Conservation (phyloP, 2,888 invertebrate genomes). For the Argyresthia albistria region DNA sequence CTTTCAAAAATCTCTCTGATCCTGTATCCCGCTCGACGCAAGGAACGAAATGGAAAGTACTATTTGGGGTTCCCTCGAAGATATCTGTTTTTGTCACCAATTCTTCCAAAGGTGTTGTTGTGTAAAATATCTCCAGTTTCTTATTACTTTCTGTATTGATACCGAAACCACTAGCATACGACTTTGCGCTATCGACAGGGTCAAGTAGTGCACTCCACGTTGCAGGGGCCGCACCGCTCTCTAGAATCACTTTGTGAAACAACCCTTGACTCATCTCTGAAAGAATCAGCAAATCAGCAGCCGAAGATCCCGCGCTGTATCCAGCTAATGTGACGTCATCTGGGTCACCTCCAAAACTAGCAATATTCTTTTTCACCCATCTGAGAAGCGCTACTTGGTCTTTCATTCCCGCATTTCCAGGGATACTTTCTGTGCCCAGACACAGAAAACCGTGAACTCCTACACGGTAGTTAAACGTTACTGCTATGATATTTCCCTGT, state of each 20-base stretch:
- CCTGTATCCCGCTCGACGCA: background rate
- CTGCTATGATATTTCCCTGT: slow-evolving; percentile 10
- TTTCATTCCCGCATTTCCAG: slow-evolving; percentile 11
- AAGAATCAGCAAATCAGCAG: slow-evolving; percentile 7
- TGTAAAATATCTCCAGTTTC: background rate
- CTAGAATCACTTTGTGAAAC: slow-evolving; percentile 8
- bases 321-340: slow-evolving; percentile 10
- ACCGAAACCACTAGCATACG: background rate
- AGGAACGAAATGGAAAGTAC: background rate
- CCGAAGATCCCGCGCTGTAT: slow-evolving; percentile 6
- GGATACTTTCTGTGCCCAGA: slow-evolving; percentile 7
- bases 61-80: background rate
- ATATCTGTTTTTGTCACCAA: background rate
- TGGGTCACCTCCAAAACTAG: slow-evolving; percentile 9
- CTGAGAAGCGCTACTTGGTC: slow-evolving; percentile 8
- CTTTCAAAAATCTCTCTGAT: background rate
- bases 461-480: slow-evolving; percentile 7
- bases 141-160: background rate
- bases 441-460: slow-evolving; percentile 7
- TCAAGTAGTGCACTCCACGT: slow-evolving; percentile 1
- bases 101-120: background rate
- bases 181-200: slow-evolving; percentile 3
- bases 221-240: slow-evolving; percentile 3
- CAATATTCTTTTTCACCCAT: slow-evolving; percentile 10
- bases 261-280: slow-evolving; percentile 5